Evolutionary conservation across 2,888 invertebrate genomes (phyloP).

Genomic region (Philaethria dido): DNA sequence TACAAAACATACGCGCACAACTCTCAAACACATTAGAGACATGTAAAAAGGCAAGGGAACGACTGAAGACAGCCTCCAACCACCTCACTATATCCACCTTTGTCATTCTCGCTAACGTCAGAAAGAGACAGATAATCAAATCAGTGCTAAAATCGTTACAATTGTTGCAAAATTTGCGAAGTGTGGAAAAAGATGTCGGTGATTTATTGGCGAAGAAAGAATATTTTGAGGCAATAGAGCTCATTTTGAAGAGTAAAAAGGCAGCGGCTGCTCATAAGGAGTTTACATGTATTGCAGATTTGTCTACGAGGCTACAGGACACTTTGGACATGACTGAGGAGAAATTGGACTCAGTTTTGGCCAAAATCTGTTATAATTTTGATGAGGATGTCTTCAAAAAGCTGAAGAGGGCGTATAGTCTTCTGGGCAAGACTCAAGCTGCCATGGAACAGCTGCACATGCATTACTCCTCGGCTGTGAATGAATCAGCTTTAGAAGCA

Average conservation of each 20-base stretch:
- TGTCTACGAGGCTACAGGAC: slow-evolving; percentile 94
- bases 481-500: slow-evolving; percentile 88
- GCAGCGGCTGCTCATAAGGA: slow-evolving; percentile 93
- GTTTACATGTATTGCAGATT: slow-evolving; percentile 95
- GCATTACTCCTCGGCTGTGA: slow-evolving; percentile 97
- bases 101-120: slow-evolving; percentile 95
- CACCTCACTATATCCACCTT: slow-evolving; percentile 94
- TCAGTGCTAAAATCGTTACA: slow-evolving; percentile 90
- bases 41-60: slow-evolving; percentile 88
- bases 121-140: slow-evolving; percentile 92
- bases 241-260: slow-evolving; percentile 93
- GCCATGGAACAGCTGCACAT: slow-evolving; percentile 98
- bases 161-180: slow-evolving; percentile 82
- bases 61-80: slow-evolving; percentile 89
- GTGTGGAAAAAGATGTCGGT: slow-evolving; percentile 93
- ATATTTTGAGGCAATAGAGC: slow-evolving; percentile 94
- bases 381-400: slow-evolving; percentile 91
- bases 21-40: slow-evolving; percentile 87
- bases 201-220: slow-evolving; percentile 92
- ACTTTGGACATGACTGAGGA: slow-evolving; percentile 96
- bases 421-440: slow-evolving; percentile 95
- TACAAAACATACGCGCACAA: slow-evolving; percentile 88
- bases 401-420: slow-evolving; percentile 93
- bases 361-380: slow-evolving; percentile 89
- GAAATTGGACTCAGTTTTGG: slow-evolving; percentile 93